A percentile compares a stretch with the other conserved stretches of the same genome.
phyloP scores from a whole-genome alignment of 2,888 invertebrate genomes.

The Synanthedon formicaeformis region DNA sequence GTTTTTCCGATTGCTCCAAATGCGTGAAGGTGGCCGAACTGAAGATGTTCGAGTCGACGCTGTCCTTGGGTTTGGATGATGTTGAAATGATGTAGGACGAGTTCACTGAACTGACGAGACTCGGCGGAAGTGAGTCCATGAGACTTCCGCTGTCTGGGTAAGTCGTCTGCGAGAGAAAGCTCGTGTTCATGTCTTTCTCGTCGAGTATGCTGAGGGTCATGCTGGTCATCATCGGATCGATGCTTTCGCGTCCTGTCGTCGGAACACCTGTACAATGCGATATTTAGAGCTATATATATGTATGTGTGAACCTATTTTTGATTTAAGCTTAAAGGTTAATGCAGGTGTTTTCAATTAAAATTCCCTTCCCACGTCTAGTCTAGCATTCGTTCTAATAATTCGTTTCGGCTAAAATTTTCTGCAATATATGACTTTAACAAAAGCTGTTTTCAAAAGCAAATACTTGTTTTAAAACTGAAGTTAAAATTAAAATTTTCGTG shows the following conservation, averaged over 20 bases:
- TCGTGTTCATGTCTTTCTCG: constrained; percentile 67
- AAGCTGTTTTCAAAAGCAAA: too few relatives aligned
- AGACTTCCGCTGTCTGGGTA: constrained; percentile 60
- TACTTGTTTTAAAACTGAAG: too few relatives aligned
- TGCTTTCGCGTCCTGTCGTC: constrained; percentile 44
- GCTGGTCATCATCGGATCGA: constrained; percentile 61
- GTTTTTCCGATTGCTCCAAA: constrained; percentile 49
- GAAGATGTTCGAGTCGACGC: constrained; percentile 45
- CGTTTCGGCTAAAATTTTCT: too few relatives aligned
- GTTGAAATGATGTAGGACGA: constrained; percentile 51
- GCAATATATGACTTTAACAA: too few relatives aligned
- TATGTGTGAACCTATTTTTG: too few relatives aligned
- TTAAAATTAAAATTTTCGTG: too few relatives aligned
- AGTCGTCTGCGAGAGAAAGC: constrained; percentile 62
- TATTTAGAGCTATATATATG: too few relatives aligned
- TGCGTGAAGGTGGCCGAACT: constrained; percentile 60
- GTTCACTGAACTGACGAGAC: constrained; percentile 58
- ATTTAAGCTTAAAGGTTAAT: too few relatives aligned
- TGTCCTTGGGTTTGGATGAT: constrained; percentile 35
- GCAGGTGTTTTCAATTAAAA: too few relatives aligned
- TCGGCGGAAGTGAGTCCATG: constrained; percentile 58
- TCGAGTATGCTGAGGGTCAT: constrained; percentile 65
- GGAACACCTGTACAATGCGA: constrained; percentile 29
- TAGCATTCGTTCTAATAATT: too few relatives aligned
- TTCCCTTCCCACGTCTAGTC: too few relatives aligned